A percentile compares a stretch with the other conserved stretches of the same genome.
Evolutionary conservation across 1,140 invertebrate genomes (phyloP).

Genomic region (Drosophila sulfurigaster): DNA sequence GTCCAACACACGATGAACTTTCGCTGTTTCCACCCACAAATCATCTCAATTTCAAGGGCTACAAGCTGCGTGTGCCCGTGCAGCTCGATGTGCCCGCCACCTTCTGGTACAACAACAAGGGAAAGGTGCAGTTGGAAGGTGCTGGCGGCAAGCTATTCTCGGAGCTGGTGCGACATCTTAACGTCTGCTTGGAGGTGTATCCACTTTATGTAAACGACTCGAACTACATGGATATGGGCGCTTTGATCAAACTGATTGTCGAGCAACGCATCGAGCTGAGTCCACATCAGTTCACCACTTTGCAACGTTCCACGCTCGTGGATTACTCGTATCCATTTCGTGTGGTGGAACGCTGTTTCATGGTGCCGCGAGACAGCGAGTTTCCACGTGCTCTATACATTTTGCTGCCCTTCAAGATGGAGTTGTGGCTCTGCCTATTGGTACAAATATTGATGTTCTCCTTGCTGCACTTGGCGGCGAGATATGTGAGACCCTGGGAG

Average conservation of each 20-base stretch:
- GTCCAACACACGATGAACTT: conserved; percentile 4
- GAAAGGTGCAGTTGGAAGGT: conserved; percentile 44
- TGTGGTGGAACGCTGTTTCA: conserved; percentile 57
- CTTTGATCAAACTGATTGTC: conserved; percentile 33
- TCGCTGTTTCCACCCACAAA: conserved; percentile 47
- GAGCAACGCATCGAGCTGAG: conserved; percentile 48
- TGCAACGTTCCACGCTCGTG: conserved; percentile 26
- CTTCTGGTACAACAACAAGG: conserved; percentile 53
- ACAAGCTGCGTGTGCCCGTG: conserved; percentile 56
- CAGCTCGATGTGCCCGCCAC: conserved; percentile 67
- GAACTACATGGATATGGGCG: conserved; percentile 41
- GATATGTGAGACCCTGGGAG: background rate
- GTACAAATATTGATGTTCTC: background rate
- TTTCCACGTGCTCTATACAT: conserved; percentile 50
- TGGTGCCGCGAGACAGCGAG: conserved; percentile 48
- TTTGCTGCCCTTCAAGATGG: conserved; percentile 39
- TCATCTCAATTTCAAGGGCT: conserved; percentile 47
- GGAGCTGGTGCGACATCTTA: conserved; percentile 55
- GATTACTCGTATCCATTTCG: conserved; percentile 65
- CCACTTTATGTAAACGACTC: conserved; percentile 56
- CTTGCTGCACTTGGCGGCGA: background rate
- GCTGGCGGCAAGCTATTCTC: conserved; percentile 51
- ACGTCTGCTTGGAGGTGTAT: conserved; percentile 55
- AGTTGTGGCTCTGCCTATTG: conserved; percentile 44
- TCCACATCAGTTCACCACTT: conserved; percentile 60